Evolutionary conservation across 2,113 vertebrate species (phyloP).

Genomic region (Rhinoptilus africanus): DNA sequence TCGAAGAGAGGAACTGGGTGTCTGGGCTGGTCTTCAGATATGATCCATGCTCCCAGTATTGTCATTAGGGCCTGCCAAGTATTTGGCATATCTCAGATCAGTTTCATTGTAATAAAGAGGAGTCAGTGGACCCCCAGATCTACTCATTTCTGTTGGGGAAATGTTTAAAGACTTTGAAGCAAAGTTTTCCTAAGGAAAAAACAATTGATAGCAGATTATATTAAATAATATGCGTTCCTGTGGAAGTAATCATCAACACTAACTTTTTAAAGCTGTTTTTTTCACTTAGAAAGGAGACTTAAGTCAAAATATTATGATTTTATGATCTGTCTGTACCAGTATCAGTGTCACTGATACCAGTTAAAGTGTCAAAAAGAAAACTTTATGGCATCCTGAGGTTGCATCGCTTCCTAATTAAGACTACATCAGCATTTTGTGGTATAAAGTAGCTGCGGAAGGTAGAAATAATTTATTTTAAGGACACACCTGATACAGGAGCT

Average conservation of each 20-base stretch:
- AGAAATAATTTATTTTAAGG: not conserved
- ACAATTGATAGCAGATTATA: not conserved
- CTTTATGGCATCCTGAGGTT: not conserved
- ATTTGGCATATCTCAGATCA: not conserved
- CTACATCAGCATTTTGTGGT: not conserved
- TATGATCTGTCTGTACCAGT: not conserved
- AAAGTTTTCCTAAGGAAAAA: not conserved
- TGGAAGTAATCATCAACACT: not conserved
- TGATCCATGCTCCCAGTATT: not conserved
- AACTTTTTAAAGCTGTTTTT: not conserved
- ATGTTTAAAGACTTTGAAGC: not conserved
- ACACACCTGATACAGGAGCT: not conserved
- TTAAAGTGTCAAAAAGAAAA: not conserved
- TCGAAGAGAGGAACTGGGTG: conserved; percentile 33
- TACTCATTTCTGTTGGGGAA: not conserved
- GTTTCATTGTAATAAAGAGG: not conserved
- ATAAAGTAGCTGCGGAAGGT: not conserved
- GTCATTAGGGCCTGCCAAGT: not conserved
- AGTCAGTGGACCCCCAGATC: not conserved
- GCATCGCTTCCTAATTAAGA: not conserved
- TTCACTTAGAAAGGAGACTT: not conserved
- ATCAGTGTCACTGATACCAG: not conserved
- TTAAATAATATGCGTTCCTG: not conserved
- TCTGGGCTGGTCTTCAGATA: conserved; percentile 1
- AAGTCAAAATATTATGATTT: not conserved